Percentiles rank a stretch among this genome's conserved stretches.
Conservation (phyloP, 2,113 vertebrate genomes). For the Sturnus vulgaris region DNA sequence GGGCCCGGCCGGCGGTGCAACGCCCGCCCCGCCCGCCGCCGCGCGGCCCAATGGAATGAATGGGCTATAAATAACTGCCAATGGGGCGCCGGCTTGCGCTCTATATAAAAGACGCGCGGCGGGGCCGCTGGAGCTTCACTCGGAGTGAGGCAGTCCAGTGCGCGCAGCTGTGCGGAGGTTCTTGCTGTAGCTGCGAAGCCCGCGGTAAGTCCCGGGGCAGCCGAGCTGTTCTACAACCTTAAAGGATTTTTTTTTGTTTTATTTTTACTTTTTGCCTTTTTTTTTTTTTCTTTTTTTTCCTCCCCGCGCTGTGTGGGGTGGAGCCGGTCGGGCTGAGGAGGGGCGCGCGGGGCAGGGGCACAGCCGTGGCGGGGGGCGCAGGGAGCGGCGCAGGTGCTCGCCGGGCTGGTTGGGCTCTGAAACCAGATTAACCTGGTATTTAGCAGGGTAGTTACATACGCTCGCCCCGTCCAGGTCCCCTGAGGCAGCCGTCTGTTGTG, state of each 20-base stretch:
- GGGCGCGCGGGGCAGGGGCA: neutral
- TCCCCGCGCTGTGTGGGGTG: neutral
- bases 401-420: neutral
- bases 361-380: neutral
- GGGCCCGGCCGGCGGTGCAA: neutral
- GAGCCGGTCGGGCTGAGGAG: neutral
- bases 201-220: conserved; percentile 48
- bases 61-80: conserved; percentile 86
- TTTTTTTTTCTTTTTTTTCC: accelerated
- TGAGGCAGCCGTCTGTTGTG: neutral
- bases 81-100: conserved; percentile 59
- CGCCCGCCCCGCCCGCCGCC: neutral
- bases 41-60: conserved; percentile 82
- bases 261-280: accelerated
- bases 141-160: accelerated
- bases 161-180: accelerated
- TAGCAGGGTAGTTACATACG: conserved; percentile 42
- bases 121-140: accelerated
- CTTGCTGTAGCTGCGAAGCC: neutral
- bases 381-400: neutral
- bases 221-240: neutral
- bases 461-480: neutral
- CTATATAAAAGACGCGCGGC: conserved; percentile 78
- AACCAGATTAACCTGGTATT: conserved; percentile 16
- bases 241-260: neutral